Conservation (phyloP, 2,113 vertebrate species). For the Sminthopsis crassicaudata region DNA sequence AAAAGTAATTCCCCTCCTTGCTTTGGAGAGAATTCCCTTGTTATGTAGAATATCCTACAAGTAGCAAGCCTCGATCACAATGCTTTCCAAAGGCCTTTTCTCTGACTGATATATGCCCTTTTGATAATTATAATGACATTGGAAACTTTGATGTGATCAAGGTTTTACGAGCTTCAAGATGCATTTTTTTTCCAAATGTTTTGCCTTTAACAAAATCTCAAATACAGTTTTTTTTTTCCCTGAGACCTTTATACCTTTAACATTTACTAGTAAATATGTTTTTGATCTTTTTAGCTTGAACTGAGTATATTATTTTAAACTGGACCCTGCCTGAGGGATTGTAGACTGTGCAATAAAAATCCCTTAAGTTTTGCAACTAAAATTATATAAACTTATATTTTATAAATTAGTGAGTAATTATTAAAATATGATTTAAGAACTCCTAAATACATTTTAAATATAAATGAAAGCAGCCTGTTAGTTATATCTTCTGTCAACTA, state of each 20-base stretch:
- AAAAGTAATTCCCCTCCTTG: neutral
- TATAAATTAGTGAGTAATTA: neutral
- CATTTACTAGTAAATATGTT: conserved; percentile 58
- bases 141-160: conserved; percentile 6
- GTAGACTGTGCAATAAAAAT: neutral
- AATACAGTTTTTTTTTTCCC: conserved; percentile 39
- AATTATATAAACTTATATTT: neutral
- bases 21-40: conserved; percentile 2
- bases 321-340: neutral
- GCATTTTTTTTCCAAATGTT: conserved; percentile 38
- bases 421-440: neutral
- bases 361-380: neutral
- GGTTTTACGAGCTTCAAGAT: conserved; percentile 34
- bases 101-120: conserved; percentile 10
- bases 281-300: conserved; percentile 35
- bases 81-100: conserved; percentile 23
- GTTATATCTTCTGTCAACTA: neutral
- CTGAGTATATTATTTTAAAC: conserved; percentile 36
- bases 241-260: conserved; percentile 55
- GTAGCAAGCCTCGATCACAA: conserved; percentile 24
- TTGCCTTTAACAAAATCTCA: conserved; percentile 47
- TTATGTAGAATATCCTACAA: conserved; percentile 26
- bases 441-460: neutral
- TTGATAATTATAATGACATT: conserved; percentile 40
- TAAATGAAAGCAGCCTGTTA: neutral